Evolutionary conservation across 2,113 vertebrate species (phyloP).

Genomic region (Amazona vittata): DNA sequence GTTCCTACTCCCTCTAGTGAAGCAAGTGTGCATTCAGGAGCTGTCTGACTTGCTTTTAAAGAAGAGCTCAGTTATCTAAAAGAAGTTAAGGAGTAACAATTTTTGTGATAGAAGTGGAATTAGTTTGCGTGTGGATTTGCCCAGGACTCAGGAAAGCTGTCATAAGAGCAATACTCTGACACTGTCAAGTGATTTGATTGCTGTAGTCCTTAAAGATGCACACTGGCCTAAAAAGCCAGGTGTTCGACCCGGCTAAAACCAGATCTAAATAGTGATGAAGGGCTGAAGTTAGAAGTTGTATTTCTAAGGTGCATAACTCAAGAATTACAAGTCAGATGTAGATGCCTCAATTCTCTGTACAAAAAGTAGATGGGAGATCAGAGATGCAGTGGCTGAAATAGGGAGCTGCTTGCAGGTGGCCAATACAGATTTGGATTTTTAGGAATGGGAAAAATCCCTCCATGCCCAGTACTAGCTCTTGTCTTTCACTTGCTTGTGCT

Average conservation of each 20-base stretch:
- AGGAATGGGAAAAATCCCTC: not conserved
- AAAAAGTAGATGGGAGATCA: not conserved
- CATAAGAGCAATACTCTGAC: not conserved
- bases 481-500: not conserved
- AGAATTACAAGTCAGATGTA: not conserved
- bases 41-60: not conserved
- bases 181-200: not conserved
- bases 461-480: not conserved
- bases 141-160: not conserved
- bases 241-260: not conserved
- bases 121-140: not conserved
- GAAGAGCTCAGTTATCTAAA: not conserved
- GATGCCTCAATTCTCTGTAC: not conserved
- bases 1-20: slow-evolving; percentile 57
- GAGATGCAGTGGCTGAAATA: not conserved
- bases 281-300: not conserved
- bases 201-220: not conserved
- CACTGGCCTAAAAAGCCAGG: not conserved
- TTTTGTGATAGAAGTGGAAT: not conserved
- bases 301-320: not conserved
- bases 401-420: not conserved
- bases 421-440: not conserved
- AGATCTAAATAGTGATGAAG: not conserved
- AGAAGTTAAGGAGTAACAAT: not conserved
- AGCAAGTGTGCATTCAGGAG: not conserved